Evolutionary conservation across 2,888 invertebrate genomes (phyloP).

Genomic region (Drosophila recens): DNA sequence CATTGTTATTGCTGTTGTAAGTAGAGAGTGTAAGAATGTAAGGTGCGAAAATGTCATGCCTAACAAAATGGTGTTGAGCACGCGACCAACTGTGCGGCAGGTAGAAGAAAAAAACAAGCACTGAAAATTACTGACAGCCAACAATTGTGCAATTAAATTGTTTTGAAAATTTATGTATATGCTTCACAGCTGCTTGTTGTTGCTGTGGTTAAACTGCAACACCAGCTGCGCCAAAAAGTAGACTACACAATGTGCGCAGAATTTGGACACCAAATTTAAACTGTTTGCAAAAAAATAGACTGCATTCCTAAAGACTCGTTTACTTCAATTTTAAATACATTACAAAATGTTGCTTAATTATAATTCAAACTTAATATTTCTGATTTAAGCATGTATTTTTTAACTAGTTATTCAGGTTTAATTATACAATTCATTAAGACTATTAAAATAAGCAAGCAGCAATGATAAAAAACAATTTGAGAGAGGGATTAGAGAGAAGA

Average conservation of each 20-base stretch:
- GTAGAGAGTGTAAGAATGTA: slow-evolving; percentile 3
- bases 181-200: slow-evolving; percentile 27
- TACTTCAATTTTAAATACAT: no score
- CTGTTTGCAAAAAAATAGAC: no score
- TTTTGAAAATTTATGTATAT: slow-evolving; percentile 66
- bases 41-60: slow-evolving; percentile 68
- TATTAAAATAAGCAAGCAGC: no score
- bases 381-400: no score
- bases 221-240: slow-evolving; percentile 48
- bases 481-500: no score
- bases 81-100: slow-evolving; percentile 40
- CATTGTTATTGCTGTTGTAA: slow-evolving; percentile 14
- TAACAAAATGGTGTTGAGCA: slow-evolving; percentile 67
- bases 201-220: slow-evolving; percentile 20
- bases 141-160: slow-evolving; percentile 62
- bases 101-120: slow-evolving; percentile 6
- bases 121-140: slow-evolving; percentile 36
- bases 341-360: no score
- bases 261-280: not conserved
- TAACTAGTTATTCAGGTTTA: no score
- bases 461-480: no score
- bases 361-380: no score
- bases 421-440: no score
- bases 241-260: slow-evolving; percentile 32
- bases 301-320: no score